Conservation (phyloP, 2,888 invertebrate genomes). For the Serrognathus titanus region DNA sequence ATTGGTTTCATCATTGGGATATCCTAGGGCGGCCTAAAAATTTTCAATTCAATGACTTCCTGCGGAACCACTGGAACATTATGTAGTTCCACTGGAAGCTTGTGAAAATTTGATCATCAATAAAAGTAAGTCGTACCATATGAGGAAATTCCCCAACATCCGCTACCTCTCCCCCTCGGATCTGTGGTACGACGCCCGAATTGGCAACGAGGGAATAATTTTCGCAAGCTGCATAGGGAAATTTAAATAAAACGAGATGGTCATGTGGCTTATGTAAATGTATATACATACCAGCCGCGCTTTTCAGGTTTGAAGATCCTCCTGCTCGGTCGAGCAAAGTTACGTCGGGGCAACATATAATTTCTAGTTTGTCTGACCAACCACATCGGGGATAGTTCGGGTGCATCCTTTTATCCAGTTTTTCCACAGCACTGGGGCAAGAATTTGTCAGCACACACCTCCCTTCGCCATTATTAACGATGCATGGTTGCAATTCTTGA, state of each 20-base stretch:
- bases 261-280: too few species aligned
- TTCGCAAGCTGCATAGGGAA: not conserved
- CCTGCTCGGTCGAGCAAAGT: not conserved
- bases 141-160: conserved; percentile 4
- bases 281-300: not conserved
- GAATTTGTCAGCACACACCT: too few species aligned
- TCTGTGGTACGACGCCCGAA: not conserved
- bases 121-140: not conserved
- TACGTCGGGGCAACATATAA: not conserved
- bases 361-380: not conserved
- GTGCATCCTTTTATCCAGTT: too few species aligned
- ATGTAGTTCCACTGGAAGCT: too few species aligned
- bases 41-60: not conserved
- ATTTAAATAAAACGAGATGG: too few species aligned
- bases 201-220: conserved; percentile 1
- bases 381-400: too few species aligned
- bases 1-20: conserved; percentile 24
- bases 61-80: too few species aligned
- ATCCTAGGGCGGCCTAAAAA: conserved; percentile 45
- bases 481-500: too few species aligned
- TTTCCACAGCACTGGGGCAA: too few species aligned
- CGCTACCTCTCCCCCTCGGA: not conserved
- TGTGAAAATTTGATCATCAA: too few species aligned
- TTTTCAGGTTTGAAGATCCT: not conserved
- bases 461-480: too few species aligned